Base-by-base conservation (phyloP, 64 coral and sea anemone genomes). In the Astreopora myriophthalma region DNA sequence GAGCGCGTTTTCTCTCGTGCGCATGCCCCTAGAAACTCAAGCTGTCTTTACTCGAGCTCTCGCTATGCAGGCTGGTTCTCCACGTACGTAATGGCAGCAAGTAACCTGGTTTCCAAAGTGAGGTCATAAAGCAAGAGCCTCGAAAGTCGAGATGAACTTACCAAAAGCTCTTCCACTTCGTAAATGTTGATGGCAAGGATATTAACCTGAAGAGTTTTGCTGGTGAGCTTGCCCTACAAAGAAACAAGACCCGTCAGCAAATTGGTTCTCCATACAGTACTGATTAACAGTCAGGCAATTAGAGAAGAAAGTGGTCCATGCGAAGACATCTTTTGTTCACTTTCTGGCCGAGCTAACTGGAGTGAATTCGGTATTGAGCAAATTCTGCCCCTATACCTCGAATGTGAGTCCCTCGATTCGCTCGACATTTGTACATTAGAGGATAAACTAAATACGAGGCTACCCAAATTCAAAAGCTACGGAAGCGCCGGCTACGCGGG, bases 131-230 rank as follows among this genome's bases (percentile, higher is more conserved):
- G 61, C 5, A 64, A 46, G 42, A 46, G 11, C 42, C 11, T 46
- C 42, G 42, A 11, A 46, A 4, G 4, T 46, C 42, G 49, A 55
- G 0, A 33, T 70, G 5, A 33, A 87, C 94, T 69, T 77, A 99
- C 97, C 87, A 99, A 57, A 86, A 99, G 46, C 25, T 93, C 91
- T 44, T 99, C 97, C 16, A 87, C 89, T 11, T 95, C 79, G 3
- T 61, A 93, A 61, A 69, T 93, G 60, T 69, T 90, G 14, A 94
- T 38, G 5, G 73, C 55, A 82, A 91, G 89, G 22, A 99, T 60
- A 46, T 96, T 89, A 20, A 99, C 86, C 58, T 96, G 97, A 34
- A 99, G 74, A 8, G 94, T 93, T 34, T 95, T 96, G 39, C 86
- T 74, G 48, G 72, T 81, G 35, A 99, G 62, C 49, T 93, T 96